Base-by-base conservation (phyloP, 2,888 invertebrate species). In the Drosophila antonietae region DNA sequence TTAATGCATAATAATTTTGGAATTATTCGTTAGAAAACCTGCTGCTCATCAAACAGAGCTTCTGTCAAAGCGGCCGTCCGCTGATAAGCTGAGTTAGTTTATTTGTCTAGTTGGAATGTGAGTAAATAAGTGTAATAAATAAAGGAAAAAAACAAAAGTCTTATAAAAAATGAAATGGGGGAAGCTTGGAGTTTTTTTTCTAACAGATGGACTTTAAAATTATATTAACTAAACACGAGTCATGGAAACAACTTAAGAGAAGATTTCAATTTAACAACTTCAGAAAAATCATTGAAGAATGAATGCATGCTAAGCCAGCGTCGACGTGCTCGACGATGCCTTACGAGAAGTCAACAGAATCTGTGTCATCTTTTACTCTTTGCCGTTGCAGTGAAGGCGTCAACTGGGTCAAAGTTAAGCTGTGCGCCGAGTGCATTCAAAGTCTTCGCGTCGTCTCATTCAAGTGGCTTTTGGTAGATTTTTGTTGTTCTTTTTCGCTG, bases 371-470 rank as follows among this genome's bases (percentile, higher is more conserved):
- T 80, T 82, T 84, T 57, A 52, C 47, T 41, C 53, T 61, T 51
- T 49, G 53, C 57, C 68, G 71, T 73, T 84, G 89, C 84, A 86
- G 81, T 78, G 74, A 72, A 81, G 87, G 87, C 87, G 84, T 88
- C 89, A 89, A 84, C 89, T 84, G 74, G 84, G 84, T 84, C 89
- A 89, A 84, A 84, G 84, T 87, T 88, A 87, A 88, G 81, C 78
- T 57, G 35, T 37, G 37, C 31, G 31, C 52, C 31, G 46, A 55
- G 53, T 74, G 64, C 70, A 79, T 15, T 53, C 70, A 49, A 66
- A 69, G 63, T 46, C 52, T 23, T 41, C 31, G 41, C 59, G 37
- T 56, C 75, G 43, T 53, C 41, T 63, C 43, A 41, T 61, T 78
- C 60, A 73, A 78, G 78, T 68, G 78, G 63, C 60, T 61, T 68